Conservation (phyloP, 64 coral and sea anemone genomes). For the Trachythela sp. region DNA sequence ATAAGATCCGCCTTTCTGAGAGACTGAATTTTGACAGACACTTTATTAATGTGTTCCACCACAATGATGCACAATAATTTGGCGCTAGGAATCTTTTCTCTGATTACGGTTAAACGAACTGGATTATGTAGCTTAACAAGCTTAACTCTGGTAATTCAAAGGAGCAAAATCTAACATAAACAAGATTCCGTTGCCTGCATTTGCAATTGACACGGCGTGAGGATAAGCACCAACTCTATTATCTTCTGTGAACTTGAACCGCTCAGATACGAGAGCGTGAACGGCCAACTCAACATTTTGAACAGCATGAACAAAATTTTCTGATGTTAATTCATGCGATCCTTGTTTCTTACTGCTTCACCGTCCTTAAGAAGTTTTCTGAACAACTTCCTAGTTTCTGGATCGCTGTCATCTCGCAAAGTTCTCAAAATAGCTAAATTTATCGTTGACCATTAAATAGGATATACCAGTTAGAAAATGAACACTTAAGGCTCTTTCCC, state of each 20-base stretch:
- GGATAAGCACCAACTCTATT: constrained; percentile 59
- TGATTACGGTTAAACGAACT: constrained; percentile 40
- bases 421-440: constrained; percentile 59
- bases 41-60: constrained; percentile 28
- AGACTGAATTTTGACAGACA: constrained; percentile 45
- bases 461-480: constrained; percentile 58
- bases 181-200: constrained; percentile 55
- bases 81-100: constrained; percentile 40
- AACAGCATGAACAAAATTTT: constrained; percentile 23
- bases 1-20: constrained; percentile 57
- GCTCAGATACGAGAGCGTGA: constrained; percentile 38
- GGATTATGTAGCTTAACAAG: constrained; percentile 63
- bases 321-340: constrained; percentile 57
- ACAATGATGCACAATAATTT: constrained; percentile 48
- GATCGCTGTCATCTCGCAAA: constrained; percentile 51
- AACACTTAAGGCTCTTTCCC: constrained; percentile 58
- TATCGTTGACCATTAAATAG: constrained; percentile 37
- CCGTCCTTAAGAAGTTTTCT: constrained; percentile 52
- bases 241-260: constrained; percentile 70
- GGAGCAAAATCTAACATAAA: constrained; percentile 62
- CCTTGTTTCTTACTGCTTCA: constrained; percentile 58
- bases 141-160: constrained; percentile 44
- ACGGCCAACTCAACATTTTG: constrained; percentile 32
- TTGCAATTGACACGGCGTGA: constrained; percentile 51
- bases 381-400: constrained; percentile 40